Base-by-base conservation (phyloP, 2,888 invertebrate species). In the Drosophila tanythrix region DNA sequence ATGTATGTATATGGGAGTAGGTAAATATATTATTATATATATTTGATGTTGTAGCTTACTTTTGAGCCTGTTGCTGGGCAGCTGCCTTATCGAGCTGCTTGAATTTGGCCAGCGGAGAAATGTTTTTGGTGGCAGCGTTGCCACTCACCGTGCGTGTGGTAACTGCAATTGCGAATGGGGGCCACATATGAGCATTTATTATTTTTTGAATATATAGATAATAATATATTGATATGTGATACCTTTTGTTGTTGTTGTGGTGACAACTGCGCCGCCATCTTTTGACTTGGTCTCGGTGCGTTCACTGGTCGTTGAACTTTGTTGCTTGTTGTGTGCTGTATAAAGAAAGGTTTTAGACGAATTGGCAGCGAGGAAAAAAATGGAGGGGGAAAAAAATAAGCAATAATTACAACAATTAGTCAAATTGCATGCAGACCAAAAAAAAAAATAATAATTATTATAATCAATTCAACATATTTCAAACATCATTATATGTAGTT, bases 71-170 rank as follows among this genome's bases (percentile, higher is more conserved):
- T 91, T 95, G 95, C 91, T 95, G 95, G 89, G 97, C 96, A 93
- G 96, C 96, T 89, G 97, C 97, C 93, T 96, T 96, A 93, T 98
- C 98, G 93, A 98, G 95, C 94, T 98, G 97, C 93, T 96, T 96
- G 94, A 98, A 98, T 94, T 97, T 98, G 92, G 97, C 96, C 94
- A 98, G 97, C 79, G 98, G 97, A 90, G 97, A 97, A 92, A 96
- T 95, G 83, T 96, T 96, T 95, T 97, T 93, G 93, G 94, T 76
- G 93, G 94, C 93, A 93, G 89, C 82, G 65, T 76, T 88, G 92
- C 94, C 94, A 91, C 94, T 94, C 92, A 95, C 95, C 94, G 94
- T 92, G 71, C 91, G 91, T 76, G 92, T 93, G 84, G 93, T 93
- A 86, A 93, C 93, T 93, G 69, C 11, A 29, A 18, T 8, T 15